Base-by-base conservation (phyloP, 2,888 invertebrate species). In the Catocala fraxini region DNA sequence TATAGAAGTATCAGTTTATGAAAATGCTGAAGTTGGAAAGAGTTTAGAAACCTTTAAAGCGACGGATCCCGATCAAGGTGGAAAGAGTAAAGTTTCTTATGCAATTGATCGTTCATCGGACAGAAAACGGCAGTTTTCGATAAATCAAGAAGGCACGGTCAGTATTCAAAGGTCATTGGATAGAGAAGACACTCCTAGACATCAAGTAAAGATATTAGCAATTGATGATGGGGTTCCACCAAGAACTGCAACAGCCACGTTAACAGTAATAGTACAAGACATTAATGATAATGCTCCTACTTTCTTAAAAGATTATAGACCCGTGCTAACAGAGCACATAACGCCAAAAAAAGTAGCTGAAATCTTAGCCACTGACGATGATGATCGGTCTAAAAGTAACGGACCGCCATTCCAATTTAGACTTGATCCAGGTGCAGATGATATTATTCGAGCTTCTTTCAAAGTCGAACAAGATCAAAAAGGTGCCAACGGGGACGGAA, bases 381-480 rank as follows among this genome's bases (percentile, higher is more conserved):
- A 98, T 83, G 98, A 98, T 86, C 95, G 98, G 71, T 98, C 98
- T 0, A 98, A 98, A 89, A 98, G 98, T 82, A 99, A 99, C 85
- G 99, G 99, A 0, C 99, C 99, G 47, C 99, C 99, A n/a, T 99
- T 99, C 95, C 97, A 98, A 80, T 97, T 99, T 92, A 95, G 98
- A 77, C 95, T 99, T 93, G 98, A 99, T 84, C 98, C 98, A 45
- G 98, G 98, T 76, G 98, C 98, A 4, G 98, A 98, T 88, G 98
- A 99, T 86, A 97, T 98, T 70, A 98, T 99, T 70, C 95, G 98
- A 82, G 97, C 98, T 42, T 98, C 98, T 34, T 99, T 99, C 90
- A 98, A 98, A 95, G 98, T 99, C 57, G 98, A 98, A 89, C 99
- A 99, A 93, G 98, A 99, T 95, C 98, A 98, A 92, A 98, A 98